Conservation (phyloP, 2,113 vertebrate species). For the Anas platyrhynchos region DNA sequence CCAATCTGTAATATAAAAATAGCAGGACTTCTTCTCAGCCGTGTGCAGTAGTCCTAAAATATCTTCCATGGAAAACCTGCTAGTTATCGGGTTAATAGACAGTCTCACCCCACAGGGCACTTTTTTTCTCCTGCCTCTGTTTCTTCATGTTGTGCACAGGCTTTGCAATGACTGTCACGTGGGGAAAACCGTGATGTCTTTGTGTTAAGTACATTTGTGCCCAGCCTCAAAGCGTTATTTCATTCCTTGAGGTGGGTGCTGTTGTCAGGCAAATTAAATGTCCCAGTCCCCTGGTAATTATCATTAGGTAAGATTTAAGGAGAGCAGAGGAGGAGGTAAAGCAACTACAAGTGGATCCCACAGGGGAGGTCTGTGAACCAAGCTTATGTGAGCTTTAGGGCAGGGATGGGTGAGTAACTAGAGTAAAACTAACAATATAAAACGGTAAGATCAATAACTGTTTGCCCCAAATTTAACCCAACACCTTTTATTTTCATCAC, state of each 20-base stretch:
- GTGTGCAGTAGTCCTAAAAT: not conserved
- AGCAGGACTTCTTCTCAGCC: not conserved
- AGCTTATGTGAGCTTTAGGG: constrained; percentile 1
- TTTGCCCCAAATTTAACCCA: not conserved
- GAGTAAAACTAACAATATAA: not conserved
- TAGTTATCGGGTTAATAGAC: not conserved
- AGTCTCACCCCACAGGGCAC: not conserved
- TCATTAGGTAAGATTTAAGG: constrained; percentile 33
- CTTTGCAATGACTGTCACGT: not conserved
- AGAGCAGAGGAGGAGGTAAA: not conserved
- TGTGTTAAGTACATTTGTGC: not conserved
- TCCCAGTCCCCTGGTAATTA: constrained; percentile 33
- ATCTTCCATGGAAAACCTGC: not conserved
- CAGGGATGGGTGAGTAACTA: not conserved
- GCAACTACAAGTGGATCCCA: not conserved
- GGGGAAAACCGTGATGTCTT: not conserved
- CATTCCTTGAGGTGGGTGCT: constrained; percentile 41
- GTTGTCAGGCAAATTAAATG: constrained; percentile 9
- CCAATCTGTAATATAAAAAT: not conserved
- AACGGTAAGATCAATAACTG: not conserved
- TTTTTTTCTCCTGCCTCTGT: not conserved
- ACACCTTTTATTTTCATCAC: not conserved
- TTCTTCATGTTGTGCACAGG: not conserved
- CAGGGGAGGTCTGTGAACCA: not conserved
- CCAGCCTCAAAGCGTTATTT: not conserved